Conservation (phyloP, 2,888 invertebrate genomes). For the Chalcis sispes region DNA sequence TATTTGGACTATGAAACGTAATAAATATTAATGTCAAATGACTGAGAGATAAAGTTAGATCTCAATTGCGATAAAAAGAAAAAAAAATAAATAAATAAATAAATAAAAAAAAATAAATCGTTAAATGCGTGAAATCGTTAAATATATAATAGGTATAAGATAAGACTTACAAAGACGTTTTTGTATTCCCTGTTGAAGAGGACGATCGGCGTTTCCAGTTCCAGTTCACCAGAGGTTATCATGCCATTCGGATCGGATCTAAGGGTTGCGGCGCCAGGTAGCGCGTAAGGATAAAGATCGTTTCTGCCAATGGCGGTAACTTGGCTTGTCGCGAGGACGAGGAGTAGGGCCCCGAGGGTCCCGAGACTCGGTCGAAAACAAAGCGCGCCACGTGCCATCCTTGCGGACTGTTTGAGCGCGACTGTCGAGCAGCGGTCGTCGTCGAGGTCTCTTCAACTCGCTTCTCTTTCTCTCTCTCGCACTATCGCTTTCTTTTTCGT, state of each 20-base stretch:
- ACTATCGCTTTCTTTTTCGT: slow-evolving; percentile 57
- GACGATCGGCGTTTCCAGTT: slow-evolving; percentile 84
- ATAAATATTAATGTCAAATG: too few species aligned
- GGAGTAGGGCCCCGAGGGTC: slow-evolving; percentile 37
- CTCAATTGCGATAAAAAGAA: too few species aligned
- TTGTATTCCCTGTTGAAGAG: slow-evolving; percentile 88
- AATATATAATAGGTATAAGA: slow-evolving; percentile 3
- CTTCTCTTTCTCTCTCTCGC: slow-evolving; percentile 1
- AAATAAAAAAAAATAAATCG: neutral
- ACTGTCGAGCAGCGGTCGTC: slow-evolving; percentile 64
- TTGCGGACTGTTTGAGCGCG: slow-evolving; percentile 68
- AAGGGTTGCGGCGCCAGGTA: slow-evolving; percentile 62
- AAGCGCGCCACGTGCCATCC: slow-evolving; percentile 69
- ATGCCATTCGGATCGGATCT: slow-evolving; percentile 65
- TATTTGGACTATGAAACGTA: too few species aligned
- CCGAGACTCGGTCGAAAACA: slow-evolving; percentile 55
- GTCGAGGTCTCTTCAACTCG: neutral
- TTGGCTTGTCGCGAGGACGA: slow-evolving; percentile 58
- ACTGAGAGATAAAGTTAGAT: too few species aligned
- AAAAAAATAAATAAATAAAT: neutral
- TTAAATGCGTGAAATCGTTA: neutral
- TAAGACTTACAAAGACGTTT: slow-evolving; percentile 87
- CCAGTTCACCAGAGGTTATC: slow-evolving; percentile 78
- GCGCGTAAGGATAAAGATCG: slow-evolving; percentile 68
- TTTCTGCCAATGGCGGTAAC: slow-evolving; percentile 64